A percentile compares a stretch with the other conserved stretches of the same genome.
phyloP scores from a whole-genome alignment of 2,888 invertebrate species.

The Limenitis camilla region DNA sequence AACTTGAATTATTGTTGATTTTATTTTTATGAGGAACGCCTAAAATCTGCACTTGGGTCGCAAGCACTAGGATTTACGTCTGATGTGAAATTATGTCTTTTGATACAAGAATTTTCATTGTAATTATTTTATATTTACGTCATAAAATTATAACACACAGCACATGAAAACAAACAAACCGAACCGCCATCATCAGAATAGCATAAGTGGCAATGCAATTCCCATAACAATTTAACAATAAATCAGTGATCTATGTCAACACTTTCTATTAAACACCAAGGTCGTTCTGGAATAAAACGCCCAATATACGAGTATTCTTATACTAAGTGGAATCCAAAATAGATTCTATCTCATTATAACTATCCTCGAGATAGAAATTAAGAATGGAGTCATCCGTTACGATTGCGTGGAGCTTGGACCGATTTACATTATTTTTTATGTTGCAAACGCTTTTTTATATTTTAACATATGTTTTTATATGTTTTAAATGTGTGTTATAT shows the following conservation, averaged over 20 bases:
- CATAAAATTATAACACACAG: no score
- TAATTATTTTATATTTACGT: no score
- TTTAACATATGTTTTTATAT: neutral
- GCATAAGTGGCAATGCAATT: neutral
- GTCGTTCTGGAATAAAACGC: constrained; percentile 45
- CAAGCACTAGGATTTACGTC: no score
- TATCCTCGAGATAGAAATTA: constrained; percentile 66
- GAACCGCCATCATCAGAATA: neutral
- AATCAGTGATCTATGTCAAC: constrained; percentile 63
- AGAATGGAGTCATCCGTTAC: constrained; percentile 60
- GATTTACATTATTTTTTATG: constrained; percentile 8
- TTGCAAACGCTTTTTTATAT: constrained; percentile 8
- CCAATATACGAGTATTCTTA: constrained; percentile 55
- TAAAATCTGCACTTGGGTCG: no score
- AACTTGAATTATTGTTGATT: no score
- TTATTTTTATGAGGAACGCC: no score
- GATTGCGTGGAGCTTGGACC: constrained; percentile 40
- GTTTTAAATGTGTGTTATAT: neutral
- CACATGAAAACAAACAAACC: no score
- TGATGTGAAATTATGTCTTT: no score
- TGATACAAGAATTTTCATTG: no score
- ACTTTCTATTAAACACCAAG: constrained; percentile 68
- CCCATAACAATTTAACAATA: constrained; percentile 45
- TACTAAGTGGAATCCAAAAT: constrained; percentile 60
- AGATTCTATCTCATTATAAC: constrained; percentile 65